Evolutionary conservation across 1,140 invertebrate species (phyloP).

Genomic region (Diabrotica virgifera): DNA sequence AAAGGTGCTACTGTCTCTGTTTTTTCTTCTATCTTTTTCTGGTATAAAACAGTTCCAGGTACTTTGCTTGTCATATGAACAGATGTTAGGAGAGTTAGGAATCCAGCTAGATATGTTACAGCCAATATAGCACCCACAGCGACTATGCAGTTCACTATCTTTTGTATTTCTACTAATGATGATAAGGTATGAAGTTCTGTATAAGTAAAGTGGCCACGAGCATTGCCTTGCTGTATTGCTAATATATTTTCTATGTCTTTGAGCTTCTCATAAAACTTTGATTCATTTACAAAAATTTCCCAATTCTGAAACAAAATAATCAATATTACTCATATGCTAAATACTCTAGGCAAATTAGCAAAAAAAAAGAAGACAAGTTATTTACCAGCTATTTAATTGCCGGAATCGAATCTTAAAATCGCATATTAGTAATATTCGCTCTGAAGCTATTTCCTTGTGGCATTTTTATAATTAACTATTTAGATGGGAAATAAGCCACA

Average conservation of each 20-base stretch:
- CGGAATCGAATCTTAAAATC: too few relatives aligned
- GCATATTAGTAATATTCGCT: too few relatives aligned
- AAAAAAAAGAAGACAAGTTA: too few relatives aligned
- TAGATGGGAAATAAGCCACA: too few relatives aligned
- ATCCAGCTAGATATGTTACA: slow-evolving; percentile 67
- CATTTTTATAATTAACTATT: too few relatives aligned
- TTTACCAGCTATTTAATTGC: too few relatives aligned
- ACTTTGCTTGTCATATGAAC: slow-evolving; percentile 62
- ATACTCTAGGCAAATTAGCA: too few relatives aligned
- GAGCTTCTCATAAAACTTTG: slow-evolving; percentile 69
- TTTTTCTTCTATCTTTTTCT: slow-evolving; percentile 14
- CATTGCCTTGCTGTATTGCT: slow-evolving; percentile 65
- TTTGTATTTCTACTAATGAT: slow-evolving; percentile 52
- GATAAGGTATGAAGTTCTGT: slow-evolving; percentile 69
- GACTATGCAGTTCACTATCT: slow-evolving; percentile 56
- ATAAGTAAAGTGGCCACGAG: slow-evolving; percentile 81
- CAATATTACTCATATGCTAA: too few relatives aligned
- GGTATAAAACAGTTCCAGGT: slow-evolving; percentile 49
- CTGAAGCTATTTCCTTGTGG: too few relatives aligned
- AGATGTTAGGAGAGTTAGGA: slow-evolving; percentile 69
- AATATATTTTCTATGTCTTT: slow-evolving; percentile 66
- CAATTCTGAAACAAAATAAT: slow-evolving; percentile 64
- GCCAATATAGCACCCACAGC: slow-evolving; percentile 64
- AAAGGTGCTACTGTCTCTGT: not conserved
- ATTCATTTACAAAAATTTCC: slow-evolving; percentile 72